A percentile compares a stretch with the other conserved stretches of the same genome.
These are phyloP conservation scores for Platerodrilus igneus DNA, from an alignment of 2,888 invertebrate species.

Conservation along the genomic window DNA sequence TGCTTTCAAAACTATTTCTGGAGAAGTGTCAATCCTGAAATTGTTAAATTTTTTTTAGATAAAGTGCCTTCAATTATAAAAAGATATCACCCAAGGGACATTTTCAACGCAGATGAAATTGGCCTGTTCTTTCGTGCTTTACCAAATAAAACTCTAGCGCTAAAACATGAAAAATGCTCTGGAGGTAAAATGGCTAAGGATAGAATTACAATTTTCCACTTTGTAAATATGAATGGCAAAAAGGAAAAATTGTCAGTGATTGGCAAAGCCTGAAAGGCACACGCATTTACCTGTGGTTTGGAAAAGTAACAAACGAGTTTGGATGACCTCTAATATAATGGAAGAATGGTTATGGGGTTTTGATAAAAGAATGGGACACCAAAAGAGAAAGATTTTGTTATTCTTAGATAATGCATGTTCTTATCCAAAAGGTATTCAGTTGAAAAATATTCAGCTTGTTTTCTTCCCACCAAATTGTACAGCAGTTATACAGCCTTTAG, in stretches of 20 bases:
- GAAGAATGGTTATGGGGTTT: conserved; percentile 19
- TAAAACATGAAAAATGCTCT: conserved; percentile 28
- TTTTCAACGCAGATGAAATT: conserved; percentile 24
- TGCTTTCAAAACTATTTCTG: too few relatives aligned
- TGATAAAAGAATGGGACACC: conserved; percentile 11
- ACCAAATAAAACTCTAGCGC: conserved; percentile 27
- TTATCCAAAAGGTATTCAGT: conserved; percentile 12
- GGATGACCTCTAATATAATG: conserved; percentile 23
- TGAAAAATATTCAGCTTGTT: conserved; percentile 14
- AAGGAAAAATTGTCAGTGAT: conserved; percentile 26
- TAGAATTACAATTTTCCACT: conserved; percentile 26
- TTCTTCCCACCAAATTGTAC: conserved; percentile 21
- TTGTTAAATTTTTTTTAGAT: neutral
- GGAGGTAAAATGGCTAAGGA: conserved; percentile 30
- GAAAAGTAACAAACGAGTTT: conserved; percentile 24
- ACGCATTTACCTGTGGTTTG: conserved; percentile 30
- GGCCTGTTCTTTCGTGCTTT: conserved; percentile 27
- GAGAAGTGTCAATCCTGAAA: too few relatives aligned
- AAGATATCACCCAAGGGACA: conserved; percentile 3
- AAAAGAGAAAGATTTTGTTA: conserved; percentile 22
- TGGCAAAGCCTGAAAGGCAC: conserved; percentile 23
- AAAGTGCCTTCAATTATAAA: neutral
- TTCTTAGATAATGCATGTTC: conserved; percentile 18
- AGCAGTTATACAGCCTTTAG: conserved; percentile 17
- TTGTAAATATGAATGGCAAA: conserved; percentile 26